Evolutionary conservation across 1,140 invertebrate genomes (phyloP), one percentile per base, ranked within the genome.

Genomic region (Rhynchophorus ferrugineus): DNA sequence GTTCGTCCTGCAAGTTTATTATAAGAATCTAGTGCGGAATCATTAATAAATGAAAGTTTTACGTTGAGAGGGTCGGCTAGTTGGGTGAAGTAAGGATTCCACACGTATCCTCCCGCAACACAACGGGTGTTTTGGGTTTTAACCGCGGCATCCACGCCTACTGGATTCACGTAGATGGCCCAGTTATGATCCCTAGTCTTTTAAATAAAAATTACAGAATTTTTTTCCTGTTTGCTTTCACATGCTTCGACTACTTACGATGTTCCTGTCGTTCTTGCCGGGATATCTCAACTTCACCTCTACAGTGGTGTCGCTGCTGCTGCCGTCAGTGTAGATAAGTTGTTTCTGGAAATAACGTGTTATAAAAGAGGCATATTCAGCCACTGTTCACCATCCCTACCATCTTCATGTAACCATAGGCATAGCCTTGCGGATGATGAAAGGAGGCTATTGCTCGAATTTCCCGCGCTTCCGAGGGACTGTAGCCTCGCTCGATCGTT

Each of bases 51-150:
- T 3, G 3, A 56, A 29, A 5, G 5, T 29, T 76, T 79, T 75
- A 94, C 91, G 73, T 92, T 91, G 11, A 89, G 74, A 1, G 89
- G 86, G 75, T 92, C 87, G 1, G 89, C 89, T 3, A 93, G 71
- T 72, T 92, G 89, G 16, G 89, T 91, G 59, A 87, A 90, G 71
- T 85, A 91, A 0, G 94, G 93, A 75, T 96, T 96, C 89, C 91
- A 97, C 20, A 85, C 78, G 64, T 89, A 93, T 17, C 92, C 92
- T 37, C 85, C 87, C 3, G 91, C 92, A 3, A 89, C 84, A 69
- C 94, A 96, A 51, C 90, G 75, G 1, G 87, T 88, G 47, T 76
- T 72, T 41, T 86, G 79, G 19, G 84, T 79, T 69, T 84, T 80
- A 1, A 92, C 89, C 6, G 87, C 77, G 3, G 91, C 91, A 73